Percentiles rank a stretch among this genome's conserved stretches.
Evolutionary conservation across 2,113 vertebrate genomes (phyloP).

Genomic region (Papio anubis): DNA sequence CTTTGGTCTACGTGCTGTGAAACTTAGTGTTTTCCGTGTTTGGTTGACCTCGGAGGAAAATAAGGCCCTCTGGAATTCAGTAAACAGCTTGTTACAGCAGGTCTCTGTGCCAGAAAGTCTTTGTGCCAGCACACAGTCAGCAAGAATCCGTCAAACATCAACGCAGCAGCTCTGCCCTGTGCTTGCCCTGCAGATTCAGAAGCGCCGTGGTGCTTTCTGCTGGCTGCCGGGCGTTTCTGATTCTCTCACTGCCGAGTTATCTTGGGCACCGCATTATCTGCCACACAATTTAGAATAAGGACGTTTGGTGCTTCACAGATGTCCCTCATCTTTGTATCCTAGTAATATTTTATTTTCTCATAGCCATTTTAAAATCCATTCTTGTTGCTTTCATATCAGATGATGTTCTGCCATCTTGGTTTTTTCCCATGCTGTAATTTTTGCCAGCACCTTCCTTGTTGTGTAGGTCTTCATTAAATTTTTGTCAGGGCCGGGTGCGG

Average conservation of each 20-base stretch:
- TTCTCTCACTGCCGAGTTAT: rapidly evolving
- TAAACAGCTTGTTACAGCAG: slow-evolving; percentile 47
- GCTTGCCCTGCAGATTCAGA: slow-evolving; percentile 35
- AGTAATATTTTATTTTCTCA: neutral
- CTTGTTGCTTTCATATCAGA: neutral
- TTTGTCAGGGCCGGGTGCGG: neutral
- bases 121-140: slow-evolving; percentile 47
- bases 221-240: neutral
- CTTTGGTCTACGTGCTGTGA: neutral
- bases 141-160: slow-evolving; percentile 7
- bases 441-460: neutral
- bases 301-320: neutral
- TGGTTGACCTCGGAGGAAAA: slow-evolving; percentile 36
- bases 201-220: neutral
- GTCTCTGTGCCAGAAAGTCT: neutral
- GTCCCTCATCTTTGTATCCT: neutral
- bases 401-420: neutral
- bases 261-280: neutral
- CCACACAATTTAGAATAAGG: neutral
- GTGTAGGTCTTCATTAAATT: neutral
- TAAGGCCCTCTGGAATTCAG: neutral
- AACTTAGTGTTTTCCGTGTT: neutral
- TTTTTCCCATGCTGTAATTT: neutral
- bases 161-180: neutral
- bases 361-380: neutral